A percentile compares a stretch with the other conserved stretches of the same genome.
Conservation (phyloP, 53 echinoderm and acorn worm genomes). For the Paracentrotus lividus region DNA sequence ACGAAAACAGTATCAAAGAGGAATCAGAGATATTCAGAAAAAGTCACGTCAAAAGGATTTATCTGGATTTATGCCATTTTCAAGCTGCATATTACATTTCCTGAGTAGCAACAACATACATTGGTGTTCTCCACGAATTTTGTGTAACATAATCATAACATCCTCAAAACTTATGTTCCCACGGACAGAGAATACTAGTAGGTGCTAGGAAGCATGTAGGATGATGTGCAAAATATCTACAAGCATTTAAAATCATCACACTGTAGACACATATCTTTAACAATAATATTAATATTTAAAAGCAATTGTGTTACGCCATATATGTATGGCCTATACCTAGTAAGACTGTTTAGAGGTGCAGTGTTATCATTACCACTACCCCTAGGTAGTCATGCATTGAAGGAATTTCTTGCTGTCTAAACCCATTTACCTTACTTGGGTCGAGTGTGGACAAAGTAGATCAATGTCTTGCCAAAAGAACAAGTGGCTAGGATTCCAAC, state of each 20-base stretch:
- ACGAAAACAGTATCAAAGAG: not conserved
- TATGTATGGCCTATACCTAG: too few relatives aligned
- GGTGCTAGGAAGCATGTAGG: not conserved
- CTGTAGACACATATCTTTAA: not conserved
- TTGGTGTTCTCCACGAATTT: not conserved
- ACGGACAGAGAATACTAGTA: not conserved
- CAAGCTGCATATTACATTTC: not conserved
- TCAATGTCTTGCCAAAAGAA: too few relatives aligned
- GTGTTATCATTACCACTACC: too few relatives aligned
- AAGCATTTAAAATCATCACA: not conserved
- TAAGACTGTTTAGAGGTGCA: too few relatives aligned
- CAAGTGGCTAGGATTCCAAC: too few relatives aligned
- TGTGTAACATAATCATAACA: not conserved
- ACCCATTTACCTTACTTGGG: too few relatives aligned
- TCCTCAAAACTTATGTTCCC: not conserved
- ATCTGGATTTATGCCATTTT: slow-evolving; percentile 26
- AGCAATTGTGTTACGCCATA: too few relatives aligned
- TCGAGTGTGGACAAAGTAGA: too few relatives aligned
- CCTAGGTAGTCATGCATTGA: too few relatives aligned
- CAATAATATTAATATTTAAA: too few relatives aligned
- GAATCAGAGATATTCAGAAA: slow-evolving; percentile 1
- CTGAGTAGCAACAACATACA: not conserved
- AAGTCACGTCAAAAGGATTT: slow-evolving; percentile 51
- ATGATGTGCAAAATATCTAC: not conserved
- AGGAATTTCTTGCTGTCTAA: too few relatives aligned